Percentiles rank a stretch among this genome's conserved stretches.
Evolutionary conservation across 64 coral and sea anemone species (phyloP).

Genomic region (Porites lutea): DNA sequence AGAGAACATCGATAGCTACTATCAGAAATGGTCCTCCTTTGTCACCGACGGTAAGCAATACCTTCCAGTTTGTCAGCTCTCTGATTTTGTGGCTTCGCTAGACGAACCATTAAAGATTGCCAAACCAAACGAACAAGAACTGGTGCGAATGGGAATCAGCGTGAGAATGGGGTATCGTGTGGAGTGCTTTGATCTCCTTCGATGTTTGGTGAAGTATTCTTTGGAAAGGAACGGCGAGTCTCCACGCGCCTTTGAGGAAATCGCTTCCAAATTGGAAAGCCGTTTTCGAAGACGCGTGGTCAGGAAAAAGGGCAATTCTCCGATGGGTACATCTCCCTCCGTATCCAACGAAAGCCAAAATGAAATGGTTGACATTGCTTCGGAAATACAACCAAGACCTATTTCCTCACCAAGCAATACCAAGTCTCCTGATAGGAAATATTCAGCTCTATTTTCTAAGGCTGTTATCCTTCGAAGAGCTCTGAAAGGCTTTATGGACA

Average conservation of each 20-base stretch:
- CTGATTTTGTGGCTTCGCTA: constrained; percentile 77
- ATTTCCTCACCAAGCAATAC: not conserved
- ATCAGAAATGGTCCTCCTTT: constrained; percentile 78
- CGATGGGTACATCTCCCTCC: constrained; percentile 22
- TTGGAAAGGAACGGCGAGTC: constrained; percentile 35
- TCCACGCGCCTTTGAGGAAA: constrained; percentile 36
- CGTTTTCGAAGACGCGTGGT: constrained; percentile 37
- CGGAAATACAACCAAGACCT: not conserved
- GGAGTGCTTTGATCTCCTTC: constrained; percentile 75
- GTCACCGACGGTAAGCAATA: constrained; percentile 70
- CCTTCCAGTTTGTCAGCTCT: constrained; percentile 52
- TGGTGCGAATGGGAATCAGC: constrained; percentile 73
- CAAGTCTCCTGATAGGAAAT: not conserved
- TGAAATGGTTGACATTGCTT: too few species aligned
- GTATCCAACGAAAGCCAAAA: constrained; percentile 18
- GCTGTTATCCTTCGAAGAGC: constrained; percentile 12
- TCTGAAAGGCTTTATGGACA: constrained; percentile 5
- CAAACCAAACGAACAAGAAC: constrained; percentile 58
- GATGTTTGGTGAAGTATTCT: constrained; percentile 48
- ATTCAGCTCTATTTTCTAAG: not conserved
- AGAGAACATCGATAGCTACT: constrained; percentile 84
- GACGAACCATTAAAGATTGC: constrained; percentile 71
- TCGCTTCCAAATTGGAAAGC: constrained; percentile 47
- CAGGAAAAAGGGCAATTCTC: not conserved
- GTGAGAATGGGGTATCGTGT: constrained; percentile 50